Evolutionary conservation across 2,797 vertebrate genomes (phyloP), one percentile per base, ranked within the genome.

Genomic region (Karalla daura): DNA sequence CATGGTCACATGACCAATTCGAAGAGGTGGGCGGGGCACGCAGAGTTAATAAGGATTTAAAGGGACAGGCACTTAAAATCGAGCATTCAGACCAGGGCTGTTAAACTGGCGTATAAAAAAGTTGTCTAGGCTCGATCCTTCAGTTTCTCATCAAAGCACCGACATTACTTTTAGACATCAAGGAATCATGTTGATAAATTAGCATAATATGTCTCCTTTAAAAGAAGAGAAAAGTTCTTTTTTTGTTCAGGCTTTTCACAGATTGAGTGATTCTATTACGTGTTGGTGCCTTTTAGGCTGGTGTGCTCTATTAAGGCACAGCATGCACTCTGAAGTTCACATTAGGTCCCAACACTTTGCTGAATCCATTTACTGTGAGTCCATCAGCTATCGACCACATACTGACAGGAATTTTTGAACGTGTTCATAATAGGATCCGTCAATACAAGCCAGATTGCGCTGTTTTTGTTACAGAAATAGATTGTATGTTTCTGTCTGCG

Each of bases 391-490:
- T 15, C 43, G 54, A 13, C 33, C 53, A 56, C 66, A 58, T 76
- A 74, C 47, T 59, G 45, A 75, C 75, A 47, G 21, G 27, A 0
- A 5, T 58, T 37, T 58, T 30, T 61, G 21, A 63, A 0, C 47
- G 54, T 33, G 52, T 53, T 62, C 50, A 12, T 65, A 2, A 47
- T 46, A 36, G 23, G 61, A 40, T 54, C 68, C 65, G 63, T 83
- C 67, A 65, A 59, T 58, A 40, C 8, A 0, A 50, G 32, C 59
- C 25, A 36, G 36, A 18, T 2, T 2, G 49, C 27, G 52, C 20
- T 52, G 51, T 41, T 43, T 77, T 74, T 74, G 46, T 78, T 76
- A 58, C 68, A 50, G 28, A 1, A 70, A 67, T 41, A 47, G 15
- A 37, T 35, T 7, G 14, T 15, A 33, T 53, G 32, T 60, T 55